Conservation (phyloP, 2,888 invertebrate species). For the Stenchaetothrips biformis region DNA sequence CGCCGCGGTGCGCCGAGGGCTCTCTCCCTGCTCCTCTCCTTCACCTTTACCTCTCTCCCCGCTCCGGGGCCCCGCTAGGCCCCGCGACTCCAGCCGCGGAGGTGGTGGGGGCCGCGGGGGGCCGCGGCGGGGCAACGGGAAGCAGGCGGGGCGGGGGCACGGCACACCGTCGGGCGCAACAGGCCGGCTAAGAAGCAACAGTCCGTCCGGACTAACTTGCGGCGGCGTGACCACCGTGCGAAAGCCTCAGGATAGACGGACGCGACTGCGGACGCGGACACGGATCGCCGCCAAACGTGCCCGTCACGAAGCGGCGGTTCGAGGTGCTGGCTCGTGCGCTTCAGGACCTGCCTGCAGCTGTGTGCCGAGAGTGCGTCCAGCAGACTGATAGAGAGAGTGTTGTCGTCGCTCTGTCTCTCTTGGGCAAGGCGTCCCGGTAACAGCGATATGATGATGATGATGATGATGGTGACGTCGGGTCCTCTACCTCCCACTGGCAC, state of each 20-base stretch:
- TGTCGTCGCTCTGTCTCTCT: too few species aligned
- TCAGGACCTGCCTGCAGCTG: too few species aligned
- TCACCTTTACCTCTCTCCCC: slow-evolving; percentile 2
- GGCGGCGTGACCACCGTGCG: background rate
- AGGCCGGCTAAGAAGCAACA: background rate
- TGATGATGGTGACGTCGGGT: too few species aligned
- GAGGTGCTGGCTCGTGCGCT: too few species aligned
- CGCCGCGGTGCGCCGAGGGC: background rate
- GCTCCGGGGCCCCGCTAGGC: background rate
- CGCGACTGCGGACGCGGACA: too few species aligned
- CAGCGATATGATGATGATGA: too few species aligned
- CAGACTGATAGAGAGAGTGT: too few species aligned
- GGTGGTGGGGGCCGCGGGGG: background rate
- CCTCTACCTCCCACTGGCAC: background rate
- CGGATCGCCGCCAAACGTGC: too few species aligned
- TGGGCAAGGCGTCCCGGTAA: too few species aligned
- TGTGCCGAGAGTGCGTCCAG: too few species aligned
- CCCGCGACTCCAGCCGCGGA: background rate
- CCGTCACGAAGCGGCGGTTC: too few species aligned
- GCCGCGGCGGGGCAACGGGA: background rate
- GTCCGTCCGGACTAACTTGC: background rate
- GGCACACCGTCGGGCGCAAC: background rate
- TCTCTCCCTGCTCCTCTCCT: background rate
- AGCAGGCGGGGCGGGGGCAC: background rate
- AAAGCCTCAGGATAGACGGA: too few species aligned